A percentile compares a stretch with the other conserved stretches of the same genome.
Evolutionary conservation across 2,797 vertebrate genomes (phyloP).

Genomic region (Dendrocincla tyrannina): DNA sequence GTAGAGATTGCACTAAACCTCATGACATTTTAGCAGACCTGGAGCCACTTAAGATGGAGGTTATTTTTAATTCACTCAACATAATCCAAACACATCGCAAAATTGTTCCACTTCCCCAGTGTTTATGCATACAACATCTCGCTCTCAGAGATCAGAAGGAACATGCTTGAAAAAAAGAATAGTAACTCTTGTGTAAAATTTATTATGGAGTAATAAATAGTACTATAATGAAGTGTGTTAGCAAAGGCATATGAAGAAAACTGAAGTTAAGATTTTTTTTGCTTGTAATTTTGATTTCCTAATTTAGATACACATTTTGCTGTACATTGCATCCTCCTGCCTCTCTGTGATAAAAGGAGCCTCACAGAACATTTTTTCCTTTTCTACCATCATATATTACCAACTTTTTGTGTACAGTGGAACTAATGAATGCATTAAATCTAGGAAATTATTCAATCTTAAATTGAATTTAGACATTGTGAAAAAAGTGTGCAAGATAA

Average conservation of each 20-base stretch:
- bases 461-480: neutral
- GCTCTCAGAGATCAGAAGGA: neutral
- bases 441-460: neutral
- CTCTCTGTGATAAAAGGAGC: neutral
- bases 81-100: neutral
- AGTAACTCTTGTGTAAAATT: neutral
- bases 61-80: slow-evolving; percentile 49
- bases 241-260: neutral
- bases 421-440: neutral
- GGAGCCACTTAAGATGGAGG: slow-evolving; percentile 19
- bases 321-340: neutral
- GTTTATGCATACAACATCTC: neutral
- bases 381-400: neutral
- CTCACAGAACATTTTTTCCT: neutral
- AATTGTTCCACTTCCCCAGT: neutral
- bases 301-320: neutral
- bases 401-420: neutral
- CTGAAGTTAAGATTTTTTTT: neutral
- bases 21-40: neutral
- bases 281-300: neutral
- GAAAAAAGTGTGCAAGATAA: neutral
- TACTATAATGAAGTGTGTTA: neutral
- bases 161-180: neutral
- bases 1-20: neutral
- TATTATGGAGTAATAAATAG: neutral